A percentile compares a stretch with the other conserved stretches of the same genome.
Conservation (phyloP, 2,113 vertebrate genomes). For the Pterocles orientalis region DNA sequence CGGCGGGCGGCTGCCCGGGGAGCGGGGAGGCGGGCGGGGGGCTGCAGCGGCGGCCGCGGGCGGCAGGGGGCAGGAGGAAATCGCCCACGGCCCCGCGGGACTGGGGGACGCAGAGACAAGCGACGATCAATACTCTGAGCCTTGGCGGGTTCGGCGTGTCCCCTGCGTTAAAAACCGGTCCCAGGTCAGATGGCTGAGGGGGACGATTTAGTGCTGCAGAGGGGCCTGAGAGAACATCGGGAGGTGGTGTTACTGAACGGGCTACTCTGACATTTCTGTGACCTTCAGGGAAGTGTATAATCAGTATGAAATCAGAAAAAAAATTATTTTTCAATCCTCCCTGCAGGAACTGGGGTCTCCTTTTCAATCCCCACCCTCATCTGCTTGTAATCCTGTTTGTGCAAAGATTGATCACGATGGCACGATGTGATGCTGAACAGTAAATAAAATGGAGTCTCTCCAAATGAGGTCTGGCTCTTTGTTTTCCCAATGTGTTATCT, state of each 20-base stretch:
- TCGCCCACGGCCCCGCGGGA: neutral
- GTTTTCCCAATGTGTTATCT: neutral
- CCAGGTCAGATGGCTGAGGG: neutral
- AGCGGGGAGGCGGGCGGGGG: neutral
- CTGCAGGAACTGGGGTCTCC: neutral
- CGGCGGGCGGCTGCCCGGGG: no score
- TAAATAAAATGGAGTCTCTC: neutral
- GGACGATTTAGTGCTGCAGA: neutral
- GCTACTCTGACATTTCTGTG: neutral
- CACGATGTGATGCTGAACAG: neutral
- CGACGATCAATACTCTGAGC: neutral
- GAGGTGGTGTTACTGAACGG: neutral
- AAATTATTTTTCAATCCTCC: neutral
- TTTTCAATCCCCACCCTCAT: no score
- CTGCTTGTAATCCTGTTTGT: neutral
- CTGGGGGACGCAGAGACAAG: neutral
- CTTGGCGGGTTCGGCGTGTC: neutral
- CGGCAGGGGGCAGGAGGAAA: slow-evolving; percentile 33
- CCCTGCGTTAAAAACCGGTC: neutral
- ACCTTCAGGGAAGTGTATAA: neutral
- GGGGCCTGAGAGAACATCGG: neutral
- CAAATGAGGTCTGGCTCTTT: neutral
- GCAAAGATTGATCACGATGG: neutral
- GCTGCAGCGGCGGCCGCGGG: neutral
- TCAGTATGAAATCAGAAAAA: neutral